Evolutionary conservation across 2,797 vertebrate species (phyloP), one percentile per base, ranked within the genome.

Genomic region (Antennarius maculatus): DNA sequence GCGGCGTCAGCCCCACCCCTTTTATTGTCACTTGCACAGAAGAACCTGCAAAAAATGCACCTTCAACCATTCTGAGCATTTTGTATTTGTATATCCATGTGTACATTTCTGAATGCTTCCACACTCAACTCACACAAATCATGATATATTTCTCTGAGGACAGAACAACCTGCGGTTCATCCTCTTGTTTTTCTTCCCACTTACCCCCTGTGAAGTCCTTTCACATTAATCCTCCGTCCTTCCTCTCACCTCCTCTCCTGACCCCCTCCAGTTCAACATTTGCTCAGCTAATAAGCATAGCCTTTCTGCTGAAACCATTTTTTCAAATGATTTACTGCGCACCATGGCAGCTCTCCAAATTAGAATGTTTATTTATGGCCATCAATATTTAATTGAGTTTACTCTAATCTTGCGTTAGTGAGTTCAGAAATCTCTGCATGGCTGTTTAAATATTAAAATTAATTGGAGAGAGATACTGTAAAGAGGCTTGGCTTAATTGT

Each of bases 361-460:
- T 86, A 89, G 88, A 83, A 89, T 90, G 90, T 93, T 92, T 94
- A 92, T 93, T 93, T 93, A 91, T 92, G 85, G 86, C 86, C 86
- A 92, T 93, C 88, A 93, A 93, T 93, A 93, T 92, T 93, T 93
- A 92, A 93, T 92, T 91, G 90, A 84, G 88, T 88, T 87, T 89
- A 89, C 90, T 91, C 87, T 91, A 92, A 91, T 93, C 90, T 90
- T 81, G 77, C 79, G 73, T 91, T 88, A 80, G 84, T 69, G 81
- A 81, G 84, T 88, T 89, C 86, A 90, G 84, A 88, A 91, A 85
- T 91, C 89, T 88, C 88, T 70, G 82, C 78, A 74, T 86, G 87
- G 86, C 90, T 91, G 83, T 92, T 93, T 91, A 92, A 93, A 92
- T 93, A 93, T 92, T 92, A 90, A 93, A 92, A 93, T 92, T 86